A percentile compares a stretch with the other conserved stretches of the same genome.
Evolutionary conservation across 2,113 vertebrate species (phyloP).

Genomic region (Genyomyrus donnyi): DNA sequence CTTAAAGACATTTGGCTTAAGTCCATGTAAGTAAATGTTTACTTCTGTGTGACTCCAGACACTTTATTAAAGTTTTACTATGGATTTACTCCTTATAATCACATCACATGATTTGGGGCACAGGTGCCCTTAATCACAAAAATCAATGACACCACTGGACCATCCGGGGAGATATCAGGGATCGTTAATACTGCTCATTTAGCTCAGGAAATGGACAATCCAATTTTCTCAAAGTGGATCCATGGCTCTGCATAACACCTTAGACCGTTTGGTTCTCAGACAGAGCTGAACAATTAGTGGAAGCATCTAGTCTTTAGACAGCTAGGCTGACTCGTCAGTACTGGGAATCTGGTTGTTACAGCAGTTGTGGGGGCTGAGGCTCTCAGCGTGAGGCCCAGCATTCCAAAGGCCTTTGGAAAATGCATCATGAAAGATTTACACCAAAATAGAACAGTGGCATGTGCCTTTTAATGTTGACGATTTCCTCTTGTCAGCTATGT

Average conservation of each 20-base stretch:
- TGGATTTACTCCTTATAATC: not conserved
- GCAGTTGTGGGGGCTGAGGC: not conserved
- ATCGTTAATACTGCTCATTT: not conserved
- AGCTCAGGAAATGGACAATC: not conserved
- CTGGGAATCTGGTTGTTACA: not conserved
- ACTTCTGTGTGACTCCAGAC: not conserved
- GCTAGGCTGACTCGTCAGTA: not conserved
- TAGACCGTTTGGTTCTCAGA: not conserved
- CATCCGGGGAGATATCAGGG: not conserved
- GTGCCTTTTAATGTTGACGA: not conserved
- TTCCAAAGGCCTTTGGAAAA: not conserved
- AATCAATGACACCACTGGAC: not conserved
- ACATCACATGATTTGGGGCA: not conserved
- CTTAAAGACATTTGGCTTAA: not conserved
- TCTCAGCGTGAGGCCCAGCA: not conserved
- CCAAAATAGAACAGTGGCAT: not conserved
- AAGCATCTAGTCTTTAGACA: not conserved
- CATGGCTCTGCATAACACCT: not conserved
- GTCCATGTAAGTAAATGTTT: not conserved
- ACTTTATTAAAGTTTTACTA: conserved; percentile 1
- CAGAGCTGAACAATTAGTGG: not conserved
- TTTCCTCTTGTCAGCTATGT: not conserved
- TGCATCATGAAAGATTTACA: not conserved
- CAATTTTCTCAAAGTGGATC: not conserved
- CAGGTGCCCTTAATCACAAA: not conserved